These are phyloP conservation scores for Plotosus lineatus DNA, from an alignment of 2,113 vertebrate genomes.

Conservation along the genomic window DNA sequence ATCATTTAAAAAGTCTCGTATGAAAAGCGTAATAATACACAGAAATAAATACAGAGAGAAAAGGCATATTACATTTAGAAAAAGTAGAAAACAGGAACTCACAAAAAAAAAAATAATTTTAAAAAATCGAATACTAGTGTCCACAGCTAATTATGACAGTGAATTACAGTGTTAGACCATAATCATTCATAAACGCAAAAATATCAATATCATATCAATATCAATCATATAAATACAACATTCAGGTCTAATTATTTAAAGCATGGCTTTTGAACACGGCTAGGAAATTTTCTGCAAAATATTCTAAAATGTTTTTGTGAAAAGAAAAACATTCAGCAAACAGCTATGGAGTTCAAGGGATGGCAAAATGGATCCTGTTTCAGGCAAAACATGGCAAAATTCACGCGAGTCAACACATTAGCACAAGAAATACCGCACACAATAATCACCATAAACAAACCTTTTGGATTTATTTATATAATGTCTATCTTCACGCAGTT, in stretches of 20 bases:
- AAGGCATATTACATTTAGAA: constrained; percentile 25
- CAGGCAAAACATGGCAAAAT: not conserved
- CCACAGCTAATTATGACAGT: constrained; percentile 49
- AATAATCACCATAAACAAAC: not conserved
- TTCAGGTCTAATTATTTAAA: not conserved
- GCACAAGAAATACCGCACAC: not conserved
- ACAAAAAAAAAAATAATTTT: not conserved
- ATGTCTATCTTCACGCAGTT: constrained; percentile 8
- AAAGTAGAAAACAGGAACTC: constrained; percentile 1
- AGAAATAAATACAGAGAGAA: constrained; percentile 22
- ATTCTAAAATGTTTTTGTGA: not conserved
- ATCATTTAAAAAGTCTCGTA: not conserved
- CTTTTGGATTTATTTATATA: not conserved
- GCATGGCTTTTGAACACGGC: not conserved
- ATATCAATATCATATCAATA: not conserved
- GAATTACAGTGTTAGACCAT: constrained; percentile 9
- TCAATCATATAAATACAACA: not conserved
- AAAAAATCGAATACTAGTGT: constrained; percentile 26
- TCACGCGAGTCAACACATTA: constrained; percentile 12
- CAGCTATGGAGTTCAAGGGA: not conserved
- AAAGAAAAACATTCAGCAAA: not conserved
- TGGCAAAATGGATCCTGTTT: not conserved
- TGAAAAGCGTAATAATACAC: constrained; percentile 54
- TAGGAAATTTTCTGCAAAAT: not conserved
- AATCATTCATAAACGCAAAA: constrained; percentile 10